Base-by-base conservation (phyloP, 2,113 vertebrate species). In the Phalacrocorax brasilianus region DNA sequence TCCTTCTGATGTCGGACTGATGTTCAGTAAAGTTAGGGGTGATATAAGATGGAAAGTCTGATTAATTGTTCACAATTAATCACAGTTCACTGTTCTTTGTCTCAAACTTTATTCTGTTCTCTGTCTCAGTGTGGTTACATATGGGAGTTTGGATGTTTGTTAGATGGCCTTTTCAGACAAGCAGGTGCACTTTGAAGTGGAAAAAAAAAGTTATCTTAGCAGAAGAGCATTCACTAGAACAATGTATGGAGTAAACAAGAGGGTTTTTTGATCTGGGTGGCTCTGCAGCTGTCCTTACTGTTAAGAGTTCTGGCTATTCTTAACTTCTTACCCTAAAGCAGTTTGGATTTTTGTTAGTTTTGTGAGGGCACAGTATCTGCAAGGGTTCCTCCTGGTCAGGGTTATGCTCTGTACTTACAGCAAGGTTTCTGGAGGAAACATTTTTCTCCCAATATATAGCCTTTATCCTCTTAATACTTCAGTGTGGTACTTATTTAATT, bases 281-380 rank as follows among this genome's bases (percentile, higher is more conserved):
- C 77, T 91, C 67, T 93, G 81, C 82, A 95, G 88, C 85, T 95
- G 84, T 86, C 89, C 53, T 70, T 76, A 45, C 30, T 67, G 42
- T 68, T 82, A 40, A 67, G 49, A 18, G 44, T 78, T 79, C 58
- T 73, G 70, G 26, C 38, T 93, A 65, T 82, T 89, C 47, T 82
- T 85, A 47, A 53, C 44, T 72, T 7, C 82, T 91, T 93, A 49
- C 59, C 32, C 55, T 84, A 32, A 81, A 91, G 76, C 73, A 78
- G 38, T 74, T 79, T 49, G 53, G 35, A 61, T 35, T 89, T 89
- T 59, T 81, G 42, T 78, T 85, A 28, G 50, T 78, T 88, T 85
- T 4, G 0, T 18, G 58, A 81, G n/a, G 28, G 26, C 50, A 50
- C 38, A 21, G 47, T 74, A 28, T 47, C 70, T 85, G 33, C 55